Percentiles rank a stretch among this genome's conserved stretches.
phyloP scores from a whole-genome alignment of 1,140 invertebrate genomes.

The Metaphire vulgaris region DNA sequence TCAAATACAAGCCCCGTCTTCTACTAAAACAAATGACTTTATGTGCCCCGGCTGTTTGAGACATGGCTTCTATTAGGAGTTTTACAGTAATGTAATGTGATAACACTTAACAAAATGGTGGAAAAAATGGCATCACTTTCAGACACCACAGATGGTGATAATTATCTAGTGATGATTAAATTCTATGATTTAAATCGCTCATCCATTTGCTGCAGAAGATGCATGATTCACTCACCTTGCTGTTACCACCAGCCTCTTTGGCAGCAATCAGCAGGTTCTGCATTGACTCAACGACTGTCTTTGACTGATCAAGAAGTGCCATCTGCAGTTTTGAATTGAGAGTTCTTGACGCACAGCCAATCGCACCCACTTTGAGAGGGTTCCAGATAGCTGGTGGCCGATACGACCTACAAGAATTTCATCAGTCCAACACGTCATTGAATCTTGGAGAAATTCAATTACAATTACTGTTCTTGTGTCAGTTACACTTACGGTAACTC shows the following conservation, averaged over 20 bases:
- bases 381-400: slow-evolving; percentile 75
- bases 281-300: slow-evolving; percentile 85
- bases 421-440: too few species aligned
- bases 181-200: not conserved
- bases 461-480: too few species aligned
- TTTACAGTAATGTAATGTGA: not conserved
- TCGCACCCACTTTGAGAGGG: slow-evolving; percentile 72
- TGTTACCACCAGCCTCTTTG: slow-evolving; percentile 88
- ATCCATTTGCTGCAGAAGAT: too few species aligned
- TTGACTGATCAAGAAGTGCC: slow-evolving; percentile 79
- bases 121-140: not conserved
- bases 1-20: too few species aligned
- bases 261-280: slow-evolving; percentile 75
- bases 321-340: slow-evolving; percentile 83
- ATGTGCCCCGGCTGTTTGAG: not conserved
- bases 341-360: slow-evolving; percentile 43
- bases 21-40: too few species aligned
- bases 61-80: not conserved
- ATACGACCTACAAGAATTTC: slow-evolving; percentile 57
- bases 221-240: slow-evolving; percentile 55
- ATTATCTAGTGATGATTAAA: not conserved
- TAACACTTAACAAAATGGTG: not conserved
- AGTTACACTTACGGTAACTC: too few species aligned
- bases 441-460: too few species aligned
- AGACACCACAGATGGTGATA: not conserved